phyloP scores from a whole-genome alignment of 2,113 vertebrate genomes.

The Rynchops niger region DNA sequence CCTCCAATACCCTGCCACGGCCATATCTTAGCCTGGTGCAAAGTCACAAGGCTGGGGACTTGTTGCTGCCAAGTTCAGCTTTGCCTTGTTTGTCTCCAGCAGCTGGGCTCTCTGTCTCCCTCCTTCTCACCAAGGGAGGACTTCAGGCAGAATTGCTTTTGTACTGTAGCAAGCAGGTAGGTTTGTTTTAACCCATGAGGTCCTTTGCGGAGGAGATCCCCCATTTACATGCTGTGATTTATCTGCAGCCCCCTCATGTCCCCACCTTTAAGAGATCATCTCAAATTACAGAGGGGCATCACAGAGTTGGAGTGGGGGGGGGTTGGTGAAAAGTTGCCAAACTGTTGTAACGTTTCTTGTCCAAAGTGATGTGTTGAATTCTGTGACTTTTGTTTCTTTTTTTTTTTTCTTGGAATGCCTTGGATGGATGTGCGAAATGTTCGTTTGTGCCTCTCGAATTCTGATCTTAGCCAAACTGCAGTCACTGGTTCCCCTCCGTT shows the following conservation, averaged over 20 bases:
- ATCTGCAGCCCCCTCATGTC: neutral
- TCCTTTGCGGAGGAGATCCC: neutral
- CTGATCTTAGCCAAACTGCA: constrained; percentile 42
- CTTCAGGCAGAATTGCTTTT: constrained; percentile 13
- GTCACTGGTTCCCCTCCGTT: neutral
- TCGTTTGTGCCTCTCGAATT: constrained; percentile 66
- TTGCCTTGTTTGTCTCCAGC: constrained; percentile 45
- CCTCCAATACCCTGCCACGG: neutral
- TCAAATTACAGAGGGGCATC: constrained; percentile 6
- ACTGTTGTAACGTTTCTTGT: constrained; percentile 62
- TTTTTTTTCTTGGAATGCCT: constrained; percentile 63
- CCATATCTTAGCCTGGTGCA: constrained; percentile 19
- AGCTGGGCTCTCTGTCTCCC: neutral
- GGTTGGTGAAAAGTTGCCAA: constrained; percentile 59
- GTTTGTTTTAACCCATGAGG: neutral
- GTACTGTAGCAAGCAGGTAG: constrained; percentile 47
- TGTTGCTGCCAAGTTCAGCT: constrained; percentile 43
- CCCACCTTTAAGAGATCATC: constrained; percentile 11
- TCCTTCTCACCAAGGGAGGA: neutral
- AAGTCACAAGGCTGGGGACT: neutral
- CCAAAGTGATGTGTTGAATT: constrained; percentile 60
- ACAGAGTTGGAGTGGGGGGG: neutral
- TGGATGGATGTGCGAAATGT: constrained; percentile 60
- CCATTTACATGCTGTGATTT: neutral
- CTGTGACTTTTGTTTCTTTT: constrained; percentile 34